Base-by-base conservation (phyloP, 2,888 invertebrate genomes). In the Cremastinae sp. region DNA sequence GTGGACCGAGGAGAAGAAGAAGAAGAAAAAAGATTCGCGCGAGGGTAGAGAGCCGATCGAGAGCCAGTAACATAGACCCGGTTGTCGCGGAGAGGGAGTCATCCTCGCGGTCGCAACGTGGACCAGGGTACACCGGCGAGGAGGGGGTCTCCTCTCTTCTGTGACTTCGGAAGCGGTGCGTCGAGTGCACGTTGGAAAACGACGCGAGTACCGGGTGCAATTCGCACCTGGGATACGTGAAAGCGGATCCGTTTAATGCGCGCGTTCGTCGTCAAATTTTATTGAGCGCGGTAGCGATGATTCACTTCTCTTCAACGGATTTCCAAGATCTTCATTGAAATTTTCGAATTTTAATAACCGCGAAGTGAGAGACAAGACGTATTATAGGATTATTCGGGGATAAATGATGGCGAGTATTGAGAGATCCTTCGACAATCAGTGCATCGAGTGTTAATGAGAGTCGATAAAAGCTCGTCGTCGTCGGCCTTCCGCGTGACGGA, bases 61-160 rank as follows among this genome's bases (percentile, higher is more conserved):
- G 79, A 78, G 75, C 69, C 74, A 75, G 75, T 71, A 68, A 78
- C 75, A 74, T 68, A 74, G 66, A 73, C 69, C 69, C 45, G 62
- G 68, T 70, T 76, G 74, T 55, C 66, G 77, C 64, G 75, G 77
- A 78, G 74, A 70, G 74, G 75, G 78, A 75, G 78, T 72, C 70
- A 70, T 77, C 61, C 59, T 77, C 76, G 76, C 76, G 69, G 59
- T 77, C 69, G 65, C 76, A 77, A 77, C 76, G 76, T 77, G 76
- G 72, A 74, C 71, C 64, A 72, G 70, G 61, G 61, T 68, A 74
- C 28, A 28, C 49, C 69, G 69, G 61, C 66, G 70, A 78, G 91
- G 91, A 91, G 91, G 78, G 91, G 91, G 91, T 91, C 91, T 91
- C 90, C 64, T 74, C 76, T 73, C 65, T 74, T 72, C 69, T 74